Percentiles rank a stretch among this genome's conserved stretches.
These are phyloP conservation scores for Nomada ruficornis DNA, from an alignment of 2,888 invertebrate species.

Conservation along the genomic window DNA sequence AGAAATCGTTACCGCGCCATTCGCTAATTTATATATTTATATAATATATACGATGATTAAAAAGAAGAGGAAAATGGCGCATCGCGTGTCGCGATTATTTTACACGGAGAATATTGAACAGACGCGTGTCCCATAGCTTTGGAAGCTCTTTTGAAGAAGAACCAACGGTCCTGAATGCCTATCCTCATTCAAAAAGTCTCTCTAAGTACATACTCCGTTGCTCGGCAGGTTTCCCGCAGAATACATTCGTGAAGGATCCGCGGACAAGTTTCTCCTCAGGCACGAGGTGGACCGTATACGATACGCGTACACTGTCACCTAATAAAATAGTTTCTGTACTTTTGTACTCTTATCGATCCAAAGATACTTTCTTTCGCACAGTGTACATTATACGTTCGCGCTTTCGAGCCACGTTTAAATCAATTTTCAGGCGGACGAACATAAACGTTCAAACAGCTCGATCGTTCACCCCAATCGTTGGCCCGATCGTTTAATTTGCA, in stretches of 20 bases:
- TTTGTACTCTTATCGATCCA: slow-evolving; percentile 38
- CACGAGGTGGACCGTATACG: background rate
- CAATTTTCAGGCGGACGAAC: slow-evolving; percentile 22
- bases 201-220: slow-evolving; percentile 21
- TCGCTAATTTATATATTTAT: slow-evolving; percentile 6
- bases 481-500: background rate
- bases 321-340: slow-evolving; percentile 45
- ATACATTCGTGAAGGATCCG: background rate
- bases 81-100: slow-evolving; percentile 24
- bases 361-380: background rate
- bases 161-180: slow-evolving; percentile 2
- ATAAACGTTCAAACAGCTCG: background rate
- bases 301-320: slow-evolving; percentile 12
- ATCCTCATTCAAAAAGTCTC: background rate
- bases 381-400: background rate
- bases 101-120: slow-evolving; percentile 43
- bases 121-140: slow-evolving; percentile 23
- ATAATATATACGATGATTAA: background rate
- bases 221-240: slow-evolving; percentile 14
- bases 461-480: background rate
- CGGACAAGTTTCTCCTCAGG: background rate
- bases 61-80: slow-evolving; percentile 49
- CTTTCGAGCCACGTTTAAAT: background rate
- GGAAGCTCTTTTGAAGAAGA: slow-evolving; percentile 28
- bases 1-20: slow-evolving; percentile 39